Percentiles rank a stretch among this genome's conserved stretches.
Evolutionary conservation across 2,797 vertebrate genomes (phyloP).

Genomic region (Falco rusticolus): DNA sequence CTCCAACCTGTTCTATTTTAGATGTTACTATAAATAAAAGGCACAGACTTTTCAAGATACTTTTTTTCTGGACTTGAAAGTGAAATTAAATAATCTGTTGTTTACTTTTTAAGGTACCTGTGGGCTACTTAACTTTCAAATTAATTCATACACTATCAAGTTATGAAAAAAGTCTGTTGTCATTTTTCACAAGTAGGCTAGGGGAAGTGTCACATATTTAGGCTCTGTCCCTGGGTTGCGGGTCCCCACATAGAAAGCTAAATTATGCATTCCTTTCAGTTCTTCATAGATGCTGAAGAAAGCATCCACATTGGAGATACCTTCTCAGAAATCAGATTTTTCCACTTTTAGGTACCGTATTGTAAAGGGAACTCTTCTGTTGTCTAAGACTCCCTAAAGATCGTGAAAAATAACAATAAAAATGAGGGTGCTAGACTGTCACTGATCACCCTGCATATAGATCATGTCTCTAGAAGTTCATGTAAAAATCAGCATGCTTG

Average conservation of each 20-base stretch:
- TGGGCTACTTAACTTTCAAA: neutral
- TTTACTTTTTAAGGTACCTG: neutral
- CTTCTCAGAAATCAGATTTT: neutral
- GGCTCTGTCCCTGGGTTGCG: neutral
- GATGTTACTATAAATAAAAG: slow-evolving; percentile 6
- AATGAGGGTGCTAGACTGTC: neutral
- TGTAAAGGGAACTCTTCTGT: neutral
- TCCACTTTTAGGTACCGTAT: neutral
- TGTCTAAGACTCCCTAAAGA: neutral
- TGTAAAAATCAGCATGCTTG: neutral
- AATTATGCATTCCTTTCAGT: neutral
- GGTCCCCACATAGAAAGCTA: neutral
- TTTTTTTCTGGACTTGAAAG: neutral
- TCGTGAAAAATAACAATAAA: neutral
- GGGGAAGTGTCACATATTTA: neutral
- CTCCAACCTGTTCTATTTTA: neutral
- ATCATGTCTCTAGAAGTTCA: neutral
- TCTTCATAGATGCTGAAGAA: neutral
- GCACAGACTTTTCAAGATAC: neutral
- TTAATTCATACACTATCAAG: neutral
- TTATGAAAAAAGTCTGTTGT: neutral
- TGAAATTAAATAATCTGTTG: neutral
- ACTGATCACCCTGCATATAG: neutral
- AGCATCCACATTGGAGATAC: neutral
- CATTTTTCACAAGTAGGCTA: neutral